A percentile compares a stretch with the other conserved stretches of the same genome.
Evolutionary conservation across 2,888 invertebrate genomes (phyloP).

Genomic region (Pyrgus malvae): DNA sequence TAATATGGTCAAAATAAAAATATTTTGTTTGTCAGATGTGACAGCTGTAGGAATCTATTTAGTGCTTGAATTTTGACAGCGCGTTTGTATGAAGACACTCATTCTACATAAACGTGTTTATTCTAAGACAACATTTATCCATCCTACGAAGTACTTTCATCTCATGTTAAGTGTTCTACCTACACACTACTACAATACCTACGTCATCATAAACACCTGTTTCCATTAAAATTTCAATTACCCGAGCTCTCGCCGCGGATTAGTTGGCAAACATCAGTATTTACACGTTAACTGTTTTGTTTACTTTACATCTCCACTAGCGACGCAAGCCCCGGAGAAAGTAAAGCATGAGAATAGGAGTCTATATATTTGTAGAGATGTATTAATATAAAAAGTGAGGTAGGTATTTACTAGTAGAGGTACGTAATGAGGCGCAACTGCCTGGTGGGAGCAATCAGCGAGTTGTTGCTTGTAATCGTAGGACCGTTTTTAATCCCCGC

Average conservation of each 20-base stretch:
- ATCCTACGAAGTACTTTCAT: background rate
- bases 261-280: slow-evolving; percentile 31
- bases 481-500: slow-evolving; percentile 14
- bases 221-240: slow-evolving; percentile 65
- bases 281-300: slow-evolving; percentile 29
- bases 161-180: background rate
- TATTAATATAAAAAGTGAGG: background rate
- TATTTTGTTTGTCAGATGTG: too few species aligned
- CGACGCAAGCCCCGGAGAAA: background rate
- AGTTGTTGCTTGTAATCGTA: background rate
- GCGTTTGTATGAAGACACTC: too few species aligned
- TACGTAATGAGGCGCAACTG: background rate
- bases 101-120: too few species aligned
- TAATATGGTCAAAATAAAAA: too few species aligned
- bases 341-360: too few species aligned
- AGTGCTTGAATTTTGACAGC: too few species aligned
- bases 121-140: too few species aligned
- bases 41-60: too few species aligned
- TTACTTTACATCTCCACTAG: slow-evolving; percentile 24
- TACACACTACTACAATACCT: background rate
- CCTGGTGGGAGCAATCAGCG: slow-evolving; percentile 9
- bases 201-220: slow-evolving; percentile 51
- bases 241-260: slow-evolving; percentile 31
- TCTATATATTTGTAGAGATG: too few species aligned
- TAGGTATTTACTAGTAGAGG: background rate